phyloP scores from a whole-genome alignment of 2,888 invertebrate species.

The Lymantria monacha region DNA sequence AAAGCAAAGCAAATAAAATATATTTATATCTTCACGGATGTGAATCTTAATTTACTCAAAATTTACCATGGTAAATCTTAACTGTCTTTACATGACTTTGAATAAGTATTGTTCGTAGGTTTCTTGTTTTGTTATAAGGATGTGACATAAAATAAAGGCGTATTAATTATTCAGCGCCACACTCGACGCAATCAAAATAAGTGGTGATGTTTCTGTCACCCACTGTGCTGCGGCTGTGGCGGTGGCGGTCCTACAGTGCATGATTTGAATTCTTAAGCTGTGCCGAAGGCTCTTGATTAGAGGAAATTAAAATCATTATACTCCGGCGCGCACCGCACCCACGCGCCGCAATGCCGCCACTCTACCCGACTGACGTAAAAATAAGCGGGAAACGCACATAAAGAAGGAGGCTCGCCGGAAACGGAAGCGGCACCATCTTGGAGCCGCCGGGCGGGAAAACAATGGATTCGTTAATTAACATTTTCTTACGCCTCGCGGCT shows the following conservation, averaged over 20 bases:
- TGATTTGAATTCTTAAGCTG: slow-evolving; percentile 82
- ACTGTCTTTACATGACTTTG: slow-evolving; percentile 24
- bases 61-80: no score
- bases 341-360: slow-evolving; percentile 65
- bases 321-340: slow-evolving; percentile 61
- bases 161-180: slow-evolving; percentile 82
- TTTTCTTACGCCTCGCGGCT: slow-evolving; percentile 86
- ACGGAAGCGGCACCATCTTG: slow-evolving; percentile 83
- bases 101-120: slow-evolving; percentile 62
- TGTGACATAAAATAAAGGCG: slow-evolving; percentile 74
- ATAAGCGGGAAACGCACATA: slow-evolving; percentile 78
- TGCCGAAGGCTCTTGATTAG: slow-evolving; percentile 81
- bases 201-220: slow-evolving; percentile 82
- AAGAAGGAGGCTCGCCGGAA: slow-evolving; percentile 78
- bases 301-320: slow-evolving; percentile 83
- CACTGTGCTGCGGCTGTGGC: slow-evolving; percentile 42
- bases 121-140: slow-evolving; percentile 65
- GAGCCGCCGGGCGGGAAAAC: slow-evolving; percentile 85
- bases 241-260: slow-evolving; percentile 54
- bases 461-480: slow-evolving; percentile 91
- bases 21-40: no score
- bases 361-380: slow-evolving; percentile 72
- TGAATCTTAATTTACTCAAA: no score
- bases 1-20: no score
- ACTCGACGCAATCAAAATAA: slow-evolving; percentile 82